phyloP scores from a whole-genome alignment of 2,888 invertebrate genomes.

The Itoplectis maculator region DNA sequence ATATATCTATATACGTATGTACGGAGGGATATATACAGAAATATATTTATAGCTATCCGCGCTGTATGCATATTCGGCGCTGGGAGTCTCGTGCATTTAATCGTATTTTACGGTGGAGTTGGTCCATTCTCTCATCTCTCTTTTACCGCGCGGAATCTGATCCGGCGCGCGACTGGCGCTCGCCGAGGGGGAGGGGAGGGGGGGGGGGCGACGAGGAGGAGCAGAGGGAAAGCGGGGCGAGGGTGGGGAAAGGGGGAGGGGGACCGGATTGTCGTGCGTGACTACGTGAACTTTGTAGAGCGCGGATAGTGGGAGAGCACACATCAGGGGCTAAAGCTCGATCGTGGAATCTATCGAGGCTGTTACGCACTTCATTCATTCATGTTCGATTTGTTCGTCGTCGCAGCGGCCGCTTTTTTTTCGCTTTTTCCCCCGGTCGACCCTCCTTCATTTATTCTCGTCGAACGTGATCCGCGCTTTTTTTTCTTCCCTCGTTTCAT shows the following conservation, averaged over 20 bases:
- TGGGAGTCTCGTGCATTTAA: slow-evolving; percentile 68
- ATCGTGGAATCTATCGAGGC: slow-evolving; percentile 63
- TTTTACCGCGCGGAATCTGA: slow-evolving; percentile 28
- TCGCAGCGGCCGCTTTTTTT: slow-evolving; percentile 34
- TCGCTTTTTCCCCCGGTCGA: slow-evolving; percentile 39
- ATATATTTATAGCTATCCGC: slow-evolving; percentile 7
- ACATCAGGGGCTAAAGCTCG: slow-evolving; percentile 57
- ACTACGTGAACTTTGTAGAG: slow-evolving; percentile 14
- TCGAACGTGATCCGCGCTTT: slow-evolving; percentile 42
- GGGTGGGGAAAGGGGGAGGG: background rate
- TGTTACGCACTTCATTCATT: slow-evolving; percentile 64
- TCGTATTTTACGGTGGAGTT: slow-evolving; percentile 76
- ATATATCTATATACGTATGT: slow-evolving; percentile 19
- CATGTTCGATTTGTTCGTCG: slow-evolving; percentile 45
- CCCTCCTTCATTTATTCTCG: slow-evolving; percentile 56
- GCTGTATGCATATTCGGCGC: slow-evolving; percentile 20
- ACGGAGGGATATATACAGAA: too few species aligned
- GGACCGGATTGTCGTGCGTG: background rate
- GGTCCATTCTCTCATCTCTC: slow-evolving; percentile 65
- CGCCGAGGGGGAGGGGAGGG: background rate
- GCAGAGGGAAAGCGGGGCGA: too few species aligned
- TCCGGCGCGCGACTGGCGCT: background rate
- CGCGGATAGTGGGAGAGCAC: background rate
- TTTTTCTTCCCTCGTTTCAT: too few species aligned
- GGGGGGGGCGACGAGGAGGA: too few species aligned